Percentiles rank a stretch among this genome's conserved stretches.
phyloP scores from a whole-genome alignment of 1,140 invertebrate genomes.

The Caenorhabditis latens region DNA sequence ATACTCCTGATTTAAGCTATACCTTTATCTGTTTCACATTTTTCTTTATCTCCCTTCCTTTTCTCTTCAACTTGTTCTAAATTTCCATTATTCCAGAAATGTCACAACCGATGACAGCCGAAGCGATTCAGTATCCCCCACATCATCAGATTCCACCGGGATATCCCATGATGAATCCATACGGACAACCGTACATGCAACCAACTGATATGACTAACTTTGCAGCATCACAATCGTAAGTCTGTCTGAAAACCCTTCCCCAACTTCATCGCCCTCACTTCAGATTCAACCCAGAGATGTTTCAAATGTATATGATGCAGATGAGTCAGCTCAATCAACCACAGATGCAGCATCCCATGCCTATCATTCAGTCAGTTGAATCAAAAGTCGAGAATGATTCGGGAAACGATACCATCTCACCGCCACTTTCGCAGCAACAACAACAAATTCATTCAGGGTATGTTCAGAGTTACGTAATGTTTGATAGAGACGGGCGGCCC shows the following conservation, averaged over 20 bases:
- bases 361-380: neutral
- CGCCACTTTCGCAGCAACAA: neutral
- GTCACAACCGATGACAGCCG: neutral
- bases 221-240: neutral
- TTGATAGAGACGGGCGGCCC: conserved; percentile 10
- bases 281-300: conserved; percentile 8
- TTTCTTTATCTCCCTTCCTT: too few relatives aligned
- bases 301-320: conserved; percentile 1
- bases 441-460: neutral
- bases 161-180: neutral
- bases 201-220: neutral
- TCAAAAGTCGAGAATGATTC: neutral
- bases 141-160: neutral
- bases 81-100: conserved; percentile 8
- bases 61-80: too few relatives aligned
- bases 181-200: neutral
- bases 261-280: neutral
- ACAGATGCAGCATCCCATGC: neutral
- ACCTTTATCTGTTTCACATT: too few relatives aligned
- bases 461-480: conserved; percentile 29
- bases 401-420: conserved; percentile 5
- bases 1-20: too few relatives aligned
- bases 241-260: neutral
- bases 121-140: neutral
- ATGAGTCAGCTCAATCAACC: neutral